A percentile compares a stretch with the other conserved stretches of the same genome.
Conservation (phyloP, 2,888 invertebrate species). For the Eilema caniola region DNA sequence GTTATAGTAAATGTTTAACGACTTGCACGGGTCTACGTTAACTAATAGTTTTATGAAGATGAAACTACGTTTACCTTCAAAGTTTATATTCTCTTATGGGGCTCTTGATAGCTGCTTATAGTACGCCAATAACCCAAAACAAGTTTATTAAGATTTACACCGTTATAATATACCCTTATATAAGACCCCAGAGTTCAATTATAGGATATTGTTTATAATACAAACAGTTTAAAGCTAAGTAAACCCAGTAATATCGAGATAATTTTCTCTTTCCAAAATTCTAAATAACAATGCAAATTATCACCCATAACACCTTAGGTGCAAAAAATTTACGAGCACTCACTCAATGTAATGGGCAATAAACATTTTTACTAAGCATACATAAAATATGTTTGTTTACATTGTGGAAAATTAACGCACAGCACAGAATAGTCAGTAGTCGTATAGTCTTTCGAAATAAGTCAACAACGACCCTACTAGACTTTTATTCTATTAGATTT, state of each 20-base stretch:
- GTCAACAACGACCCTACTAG: not conserved
- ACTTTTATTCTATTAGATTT: not conserved
- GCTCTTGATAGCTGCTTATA: slow-evolving; percentile 12
- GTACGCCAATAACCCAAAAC: slow-evolving; percentile 15
- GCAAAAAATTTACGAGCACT: slow-evolving; percentile 61
- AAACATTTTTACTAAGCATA: slow-evolving; percentile 57
- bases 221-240: slow-evolving; percentile 31
- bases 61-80: slow-evolving; percentile 17
- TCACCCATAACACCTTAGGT: slow-evolving; percentile 54
- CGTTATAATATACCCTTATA: slow-evolving; percentile 19
- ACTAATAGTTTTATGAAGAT: slow-evolving; percentile 9
- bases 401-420: slow-evolving; percentile 34
- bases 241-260: slow-evolving; percentile 37
- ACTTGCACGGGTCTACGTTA: not conserved
- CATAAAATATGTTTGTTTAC: slow-evolving; percentile 48
- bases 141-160: slow-evolving; percentile 8
- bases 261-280: slow-evolving; percentile 51
- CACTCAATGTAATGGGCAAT: slow-evolving; percentile 60
- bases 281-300: slow-evolving; percentile 62
- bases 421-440: too few relatives aligned
- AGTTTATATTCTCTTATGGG: slow-evolving; percentile 20
- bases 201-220: slow-evolving; percentile 30
- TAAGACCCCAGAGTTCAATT: slow-evolving; percentile 18
- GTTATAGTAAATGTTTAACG: slow-evolving; percentile 12
- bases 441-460: not conserved